Evolutionary conservation across 2,888 invertebrate species (phyloP), one percentile per base, ranked within the genome.

Genomic region (Rhamnusium bicolor): DNA sequence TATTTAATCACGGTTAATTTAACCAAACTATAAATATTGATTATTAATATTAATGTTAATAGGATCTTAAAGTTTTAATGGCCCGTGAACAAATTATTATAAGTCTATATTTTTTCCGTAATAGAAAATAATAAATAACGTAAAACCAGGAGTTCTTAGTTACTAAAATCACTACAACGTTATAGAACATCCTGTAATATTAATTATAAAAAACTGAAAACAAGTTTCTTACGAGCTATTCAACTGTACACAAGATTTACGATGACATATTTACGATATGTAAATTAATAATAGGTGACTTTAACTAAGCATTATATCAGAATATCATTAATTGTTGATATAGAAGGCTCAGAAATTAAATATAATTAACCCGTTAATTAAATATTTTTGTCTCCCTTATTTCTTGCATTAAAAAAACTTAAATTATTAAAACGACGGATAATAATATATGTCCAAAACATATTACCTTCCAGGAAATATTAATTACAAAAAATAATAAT

Each of bases 241-340:
- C 49, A 24, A 63, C 63, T 63, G 27, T 63, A 24, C 16, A 16
- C 46, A 6, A 65, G 65, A 65, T 65, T 65, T 65, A 65, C 32
- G 47, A 54, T 61, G 67, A 71, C 75, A 70, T 69, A 66, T 75
- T 75, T 72, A 75, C 61, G 75, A 70, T 72, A 75, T 70, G 72
- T 75, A 75, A 75, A 75, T 75, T 75, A 75, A 69, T 75, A 75
- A 75, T 75, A 66, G 63, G 56, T 72, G 72, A 75, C 67, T 61
- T 61, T 53, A 32, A 63, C 63, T 53, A 32, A 65, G 53, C 29
- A 54, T 14, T 53, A 12, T 18, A 65, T 16, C 29, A 32, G 51
- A 29, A 65, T 54, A 32, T 27, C 18, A 32, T 65, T 53, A 65
- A 29, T 51, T 51, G 53, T 27, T 16, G 27, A 12, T 32, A 65